These are phyloP conservation scores for Acanthosepion pharaonis DNA, from an alignment of 2,888 invertebrate genomes.

Conservation along the genomic window DNA sequence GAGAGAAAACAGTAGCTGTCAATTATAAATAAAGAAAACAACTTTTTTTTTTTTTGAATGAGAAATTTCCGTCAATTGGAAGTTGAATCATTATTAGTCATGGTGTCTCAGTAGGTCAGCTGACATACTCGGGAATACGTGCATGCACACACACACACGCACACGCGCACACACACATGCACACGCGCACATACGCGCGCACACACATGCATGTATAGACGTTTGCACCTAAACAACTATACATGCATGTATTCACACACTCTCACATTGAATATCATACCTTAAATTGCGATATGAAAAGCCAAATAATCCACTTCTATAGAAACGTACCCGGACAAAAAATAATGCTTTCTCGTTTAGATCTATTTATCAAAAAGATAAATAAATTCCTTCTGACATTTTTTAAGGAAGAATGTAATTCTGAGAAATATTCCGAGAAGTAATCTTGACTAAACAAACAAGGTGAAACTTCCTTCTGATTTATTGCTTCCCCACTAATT, in stretches of 20 bases:
- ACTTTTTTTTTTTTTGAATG: neutral
- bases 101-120: neutral
- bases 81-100: conserved; percentile 6
- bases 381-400: too few species aligned
- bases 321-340: too few species aligned
- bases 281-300: too few species aligned
- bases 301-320: too few species aligned
- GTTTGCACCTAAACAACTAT: neutral
- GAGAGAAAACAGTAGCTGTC: neutral
- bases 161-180: neutral
- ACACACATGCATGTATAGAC: neutral
- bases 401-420: too few species aligned
- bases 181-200: neutral
- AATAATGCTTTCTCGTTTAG: too few species aligned
- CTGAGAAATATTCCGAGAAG: too few species aligned
- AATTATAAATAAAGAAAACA: conserved; percentile 10
- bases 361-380: too few species aligned
- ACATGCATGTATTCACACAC: neutral
- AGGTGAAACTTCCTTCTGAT: too few species aligned
- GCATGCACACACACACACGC: neutral
- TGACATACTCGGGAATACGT: neutral
- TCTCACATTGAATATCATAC: too few species aligned
- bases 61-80: conserved; percentile 1
- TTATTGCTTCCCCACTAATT: too few species aligned
- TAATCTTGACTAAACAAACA: too few species aligned